phyloP scores from a whole-genome alignment of 2,113 vertebrate genomes.

The Esox niger region DNA sequence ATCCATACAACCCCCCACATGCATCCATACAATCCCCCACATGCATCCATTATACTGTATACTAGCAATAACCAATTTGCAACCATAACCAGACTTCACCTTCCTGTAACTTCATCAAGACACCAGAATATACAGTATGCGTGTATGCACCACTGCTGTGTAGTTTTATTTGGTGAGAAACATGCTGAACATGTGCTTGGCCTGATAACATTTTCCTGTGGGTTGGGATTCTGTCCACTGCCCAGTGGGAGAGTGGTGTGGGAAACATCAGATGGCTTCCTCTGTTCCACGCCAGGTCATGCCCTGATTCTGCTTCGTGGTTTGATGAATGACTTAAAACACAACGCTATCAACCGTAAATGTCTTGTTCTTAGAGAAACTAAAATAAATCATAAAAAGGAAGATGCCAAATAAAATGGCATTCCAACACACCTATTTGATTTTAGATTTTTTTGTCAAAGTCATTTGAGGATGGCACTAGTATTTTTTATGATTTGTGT shows the following conservation, averaged over 20 bases:
- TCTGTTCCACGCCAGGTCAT: constrained; percentile 42
- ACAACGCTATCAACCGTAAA: constrained; percentile 58
- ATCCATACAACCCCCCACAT: too few species aligned
- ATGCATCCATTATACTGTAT: too few species aligned
- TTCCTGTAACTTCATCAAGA: too few species aligned
- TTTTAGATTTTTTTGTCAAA: too few species aligned
- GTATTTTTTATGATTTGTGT: constrained; percentile 79
- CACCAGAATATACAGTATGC: too few species aligned
- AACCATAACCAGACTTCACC: too few species aligned
- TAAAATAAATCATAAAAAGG: neutral
- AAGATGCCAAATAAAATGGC: constrained; percentile 14
- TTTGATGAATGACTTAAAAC: constrained; percentile 71
- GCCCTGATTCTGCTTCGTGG: constrained; percentile 60
- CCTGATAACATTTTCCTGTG: constrained; percentile 62
- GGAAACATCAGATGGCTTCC: constrained; percentile 54
- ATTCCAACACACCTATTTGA: too few species aligned
- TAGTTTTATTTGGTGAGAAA: constrained; percentile 41
- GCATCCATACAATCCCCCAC: too few species aligned
- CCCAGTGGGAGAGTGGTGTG: constrained; percentile 55
- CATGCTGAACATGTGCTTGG: constrained; percentile 36
- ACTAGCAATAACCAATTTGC: too few species aligned
- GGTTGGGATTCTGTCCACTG: constrained; percentile 50
- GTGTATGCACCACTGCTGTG: neutral
- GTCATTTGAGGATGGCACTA: constrained; percentile 71
- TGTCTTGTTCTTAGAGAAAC: constrained; percentile 27